Conservation (phyloP, 2,797 vertebrate genomes). For the Myioborus melanocephalus region DNA sequence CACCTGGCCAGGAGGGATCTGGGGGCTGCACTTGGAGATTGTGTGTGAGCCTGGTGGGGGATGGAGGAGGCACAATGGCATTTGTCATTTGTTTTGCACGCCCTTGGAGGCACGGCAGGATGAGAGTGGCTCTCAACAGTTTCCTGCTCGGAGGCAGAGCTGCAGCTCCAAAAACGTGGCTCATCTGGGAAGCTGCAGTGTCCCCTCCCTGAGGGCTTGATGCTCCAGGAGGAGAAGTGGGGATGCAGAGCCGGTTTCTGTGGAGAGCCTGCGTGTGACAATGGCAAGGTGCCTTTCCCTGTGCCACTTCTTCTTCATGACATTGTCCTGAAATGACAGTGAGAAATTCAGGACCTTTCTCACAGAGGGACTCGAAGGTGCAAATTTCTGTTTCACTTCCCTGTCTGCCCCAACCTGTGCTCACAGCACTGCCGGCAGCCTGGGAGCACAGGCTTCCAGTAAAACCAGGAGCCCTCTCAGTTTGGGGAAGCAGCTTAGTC, state of each 20-base stretch:
- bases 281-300: not conserved
- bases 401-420: not conserved
- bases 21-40: constrained; percentile 20
- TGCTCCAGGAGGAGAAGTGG: not conserved
- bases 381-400: constrained; percentile 26
- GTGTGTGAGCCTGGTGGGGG: not conserved
- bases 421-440: not conserved
- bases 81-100: constrained; percentile 48
- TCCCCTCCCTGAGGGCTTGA: not conserved
- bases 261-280: not conserved
- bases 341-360: constrained; percentile 15
- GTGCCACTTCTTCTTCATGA: not conserved
- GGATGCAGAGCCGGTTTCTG: not conserved
- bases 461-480: not conserved
- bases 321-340: not conserved
- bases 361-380: not conserved
- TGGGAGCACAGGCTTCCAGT: not conserved
- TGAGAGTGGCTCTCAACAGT: constrained; percentile 49
- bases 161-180: not conserved
- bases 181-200: not conserved
- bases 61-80: constrained; percentile 44
- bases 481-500: not conserved
- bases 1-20: constrained; percentile 60
- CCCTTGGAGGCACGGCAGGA: constrained; percentile 41
- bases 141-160: constrained; percentile 38